Percentiles rank a stretch among this genome's conserved stretches.
These are phyloP conservation scores for Platycheirus albimanus DNA, from an alignment of 2,888 invertebrate genomes.

Conservation along the genomic window DNA sequence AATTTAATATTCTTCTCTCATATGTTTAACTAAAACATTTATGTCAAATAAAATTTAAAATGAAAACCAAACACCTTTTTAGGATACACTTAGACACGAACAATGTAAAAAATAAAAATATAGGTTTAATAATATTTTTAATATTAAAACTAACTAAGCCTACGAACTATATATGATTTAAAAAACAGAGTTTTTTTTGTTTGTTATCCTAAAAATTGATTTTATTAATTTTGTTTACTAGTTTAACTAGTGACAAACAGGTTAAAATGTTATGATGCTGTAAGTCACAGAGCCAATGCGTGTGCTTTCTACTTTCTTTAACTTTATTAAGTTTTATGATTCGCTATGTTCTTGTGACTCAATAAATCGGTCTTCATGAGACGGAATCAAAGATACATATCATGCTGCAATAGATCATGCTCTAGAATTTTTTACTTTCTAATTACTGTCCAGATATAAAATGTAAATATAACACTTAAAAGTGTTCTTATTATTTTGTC, in stretches of 20 bases:
- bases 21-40: slow-evolving; percentile 38
- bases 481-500: too few species aligned
- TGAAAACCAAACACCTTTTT: slow-evolving; percentile 72
- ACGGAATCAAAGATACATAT: background rate
- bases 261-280: slow-evolving; percentile 63
- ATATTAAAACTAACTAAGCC: slow-evolving; percentile 57
- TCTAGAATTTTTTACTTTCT: too few species aligned
- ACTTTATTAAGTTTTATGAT: slow-evolving; percentile 12
- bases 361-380: background rate
- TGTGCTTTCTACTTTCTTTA: slow-evolving; percentile 45
- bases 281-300: slow-evolving; percentile 62
- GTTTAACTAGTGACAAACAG: slow-evolving; percentile 57
- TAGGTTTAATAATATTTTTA: slow-evolving; percentile 23
- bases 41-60: slow-evolving; percentile 43
- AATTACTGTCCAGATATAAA: too few species aligned
- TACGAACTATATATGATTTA: slow-evolving; percentile 31
- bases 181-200: slow-evolving; percentile 48
- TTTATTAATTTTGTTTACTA: slow-evolving; percentile 69
- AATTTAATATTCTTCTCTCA: slow-evolving; percentile 21
- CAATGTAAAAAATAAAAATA: slow-evolving; percentile 44
- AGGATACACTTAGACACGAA: slow-evolving; percentile 68
- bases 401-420: too few species aligned
- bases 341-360: slow-evolving; percentile 46
- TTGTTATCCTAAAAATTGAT: slow-evolving; percentile 38
- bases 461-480: too few species aligned